phyloP scores from a whole-genome alignment of 2,888 invertebrate genomes.

The Nasonia oneida region DNA sequence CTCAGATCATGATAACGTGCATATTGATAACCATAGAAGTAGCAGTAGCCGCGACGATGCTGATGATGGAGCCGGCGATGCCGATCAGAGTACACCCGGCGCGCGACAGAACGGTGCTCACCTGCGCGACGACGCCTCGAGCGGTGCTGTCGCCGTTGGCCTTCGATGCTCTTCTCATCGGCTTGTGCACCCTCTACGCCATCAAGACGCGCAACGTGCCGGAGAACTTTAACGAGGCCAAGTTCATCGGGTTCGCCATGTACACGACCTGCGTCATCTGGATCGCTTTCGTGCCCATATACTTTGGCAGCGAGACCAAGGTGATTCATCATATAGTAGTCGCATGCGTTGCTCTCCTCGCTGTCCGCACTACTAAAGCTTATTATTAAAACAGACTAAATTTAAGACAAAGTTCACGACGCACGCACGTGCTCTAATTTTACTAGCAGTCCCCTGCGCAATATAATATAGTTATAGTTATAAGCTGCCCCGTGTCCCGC shows the following conservation, averaged over 20 bases:
- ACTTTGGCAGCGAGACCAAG: constrained; percentile 85
- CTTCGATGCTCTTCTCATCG: constrained; percentile 86
- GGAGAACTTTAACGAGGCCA: constrained; percentile 90
- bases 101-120: constrained; percentile 81
- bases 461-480: too few relatives aligned
- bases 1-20: constrained; percentile 84
- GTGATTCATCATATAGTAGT: constrained; percentile 70
- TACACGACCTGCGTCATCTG: constrained; percentile 90
- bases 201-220: constrained; percentile 89
- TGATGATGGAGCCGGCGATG: constrained; percentile 83
- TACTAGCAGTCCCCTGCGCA: too few relatives aligned
- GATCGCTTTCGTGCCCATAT: constrained; percentile 89
- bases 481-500: neutral
- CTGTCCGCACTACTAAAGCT: too few relatives aligned
- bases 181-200: constrained; percentile 89
- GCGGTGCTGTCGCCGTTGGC: constrained; percentile 84
- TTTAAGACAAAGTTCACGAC: too few relatives aligned
- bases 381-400: too few relatives aligned
- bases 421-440: too few relatives aligned
- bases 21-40: constrained; percentile 85
- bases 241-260: constrained; percentile 89
- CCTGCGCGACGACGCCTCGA: constrained; percentile 83
- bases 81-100: constrained; percentile 81
- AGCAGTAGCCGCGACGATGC: constrained; percentile 80
- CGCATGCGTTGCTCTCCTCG: too few relatives aligned